phyloP scores from a whole-genome alignment of 2,797 vertebrate species.

The Thripadectes ignobilis region DNA sequence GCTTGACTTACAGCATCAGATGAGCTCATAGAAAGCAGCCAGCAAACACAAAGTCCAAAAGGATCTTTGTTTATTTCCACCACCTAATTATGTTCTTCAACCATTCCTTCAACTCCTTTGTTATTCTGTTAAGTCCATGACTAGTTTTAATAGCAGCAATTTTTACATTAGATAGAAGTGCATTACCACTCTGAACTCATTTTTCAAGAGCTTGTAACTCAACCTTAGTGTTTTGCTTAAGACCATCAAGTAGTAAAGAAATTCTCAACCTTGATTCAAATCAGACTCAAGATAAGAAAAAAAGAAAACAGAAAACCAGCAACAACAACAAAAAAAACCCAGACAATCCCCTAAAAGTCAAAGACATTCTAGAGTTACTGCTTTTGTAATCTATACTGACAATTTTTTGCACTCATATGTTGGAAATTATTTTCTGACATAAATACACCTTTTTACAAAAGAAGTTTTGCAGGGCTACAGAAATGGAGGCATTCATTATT shows the following conservation, averaged over 20 bases:
- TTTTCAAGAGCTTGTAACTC: neutral
- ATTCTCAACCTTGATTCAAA: neutral
- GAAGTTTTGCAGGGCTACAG: neutral
- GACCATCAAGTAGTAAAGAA: neutral
- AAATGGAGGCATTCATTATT: neutral
- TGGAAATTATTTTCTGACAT: neutral
- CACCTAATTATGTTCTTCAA: neutral
- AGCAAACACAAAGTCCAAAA: neutral
- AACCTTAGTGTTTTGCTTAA: neutral
- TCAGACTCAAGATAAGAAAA: neutral
- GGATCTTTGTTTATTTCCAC: neutral
- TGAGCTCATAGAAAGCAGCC: neutral
- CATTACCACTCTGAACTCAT: neutral
- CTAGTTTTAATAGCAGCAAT: neutral
- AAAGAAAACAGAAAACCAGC: neutral
- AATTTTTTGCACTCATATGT: neutral
- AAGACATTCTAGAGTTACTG: neutral
- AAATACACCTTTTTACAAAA: neutral
- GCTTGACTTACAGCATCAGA: neutral
- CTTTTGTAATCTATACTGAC: neutral
- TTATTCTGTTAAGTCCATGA: neutral
- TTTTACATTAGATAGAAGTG: neutral
- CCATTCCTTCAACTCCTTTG: neutral
- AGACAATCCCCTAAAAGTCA: neutral
- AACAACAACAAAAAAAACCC: neutral